Conservation (phyloP, 2,113 vertebrate species). For the Megaceryle maxima region DNA sequence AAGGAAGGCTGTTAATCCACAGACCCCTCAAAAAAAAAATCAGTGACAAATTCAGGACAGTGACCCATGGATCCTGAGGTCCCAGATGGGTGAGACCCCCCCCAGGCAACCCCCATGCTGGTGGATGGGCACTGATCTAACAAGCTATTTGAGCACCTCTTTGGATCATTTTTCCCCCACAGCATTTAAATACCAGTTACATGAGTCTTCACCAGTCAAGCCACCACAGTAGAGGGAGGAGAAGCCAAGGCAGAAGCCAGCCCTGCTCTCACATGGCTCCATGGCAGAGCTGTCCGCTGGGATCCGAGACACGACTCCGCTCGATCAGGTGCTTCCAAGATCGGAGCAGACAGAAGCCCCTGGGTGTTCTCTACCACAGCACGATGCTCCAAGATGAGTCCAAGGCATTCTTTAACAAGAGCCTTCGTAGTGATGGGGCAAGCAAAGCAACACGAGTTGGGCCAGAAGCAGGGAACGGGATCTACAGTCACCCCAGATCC, state of each 20-base stretch:
- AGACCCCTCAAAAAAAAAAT: background rate
- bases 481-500: background rate
- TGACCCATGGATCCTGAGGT: background rate
- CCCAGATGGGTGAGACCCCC: background rate
- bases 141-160: background rate
- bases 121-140: background rate
- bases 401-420: background rate
- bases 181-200: background rate
- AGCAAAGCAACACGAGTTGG: background rate
- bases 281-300: too few species aligned
- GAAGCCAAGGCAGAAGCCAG: background rate
- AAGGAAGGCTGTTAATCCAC: background rate
- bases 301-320: fast-evolving
- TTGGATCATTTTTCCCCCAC: fast-evolving
- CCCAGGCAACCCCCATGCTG: background rate
- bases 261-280: background rate
- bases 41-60: background rate
- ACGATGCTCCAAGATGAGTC: fast-evolving
- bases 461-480: background rate
- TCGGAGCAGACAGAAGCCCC: fast-evolving
- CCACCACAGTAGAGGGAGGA: background rate
- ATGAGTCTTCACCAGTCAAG: background rate
- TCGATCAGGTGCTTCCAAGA: fast-evolving
- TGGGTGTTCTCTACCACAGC: fast-evolving
- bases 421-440: fast-evolving